These are phyloP conservation scores for Drosophila antonietae DNA, from an alignment of 2,888 invertebrate genomes.

Conservation along the genomic window DNA sequence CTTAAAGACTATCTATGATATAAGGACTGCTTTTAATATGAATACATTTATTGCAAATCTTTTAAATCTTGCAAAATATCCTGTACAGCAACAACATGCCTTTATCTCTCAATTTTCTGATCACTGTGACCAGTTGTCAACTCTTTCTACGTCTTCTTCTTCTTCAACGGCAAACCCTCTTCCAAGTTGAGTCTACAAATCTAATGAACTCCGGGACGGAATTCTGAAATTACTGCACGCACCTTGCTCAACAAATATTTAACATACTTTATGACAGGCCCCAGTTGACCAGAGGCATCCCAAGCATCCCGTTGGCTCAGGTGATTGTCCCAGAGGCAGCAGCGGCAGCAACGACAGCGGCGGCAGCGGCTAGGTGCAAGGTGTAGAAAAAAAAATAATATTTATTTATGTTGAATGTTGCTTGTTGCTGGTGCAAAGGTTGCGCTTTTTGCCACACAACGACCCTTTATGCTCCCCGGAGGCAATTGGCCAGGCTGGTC, in stretches of 20 bases:
- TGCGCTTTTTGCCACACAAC: constrained; percentile 66
- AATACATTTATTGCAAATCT: not conserved
- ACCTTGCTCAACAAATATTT: constrained; percentile 73
- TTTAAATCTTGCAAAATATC: not conserved
- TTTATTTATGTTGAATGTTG: constrained; percentile 65
- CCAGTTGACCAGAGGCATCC: constrained; percentile 63
- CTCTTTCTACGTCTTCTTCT: not conserved
- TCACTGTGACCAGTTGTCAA: constrained; percentile 19
- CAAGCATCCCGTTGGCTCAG: constrained; percentile 33
- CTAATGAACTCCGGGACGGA: constrained; percentile 51
- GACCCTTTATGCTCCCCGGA: constrained; percentile 64
- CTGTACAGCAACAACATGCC: not conserved
- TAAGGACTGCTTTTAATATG: too few species aligned
- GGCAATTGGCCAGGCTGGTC: constrained; percentile 51
- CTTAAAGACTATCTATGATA: too few species aligned
- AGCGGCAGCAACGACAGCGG: constrained; percentile 27
- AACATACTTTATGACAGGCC: constrained; percentile 70
- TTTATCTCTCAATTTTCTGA: constrained; percentile 11
- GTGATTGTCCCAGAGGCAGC: constrained; percentile 41
- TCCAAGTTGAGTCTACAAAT: constrained; percentile 17
- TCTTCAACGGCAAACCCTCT: constrained; percentile 2
- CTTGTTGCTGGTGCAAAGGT: constrained; percentile 50
- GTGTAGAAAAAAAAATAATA: constrained; percentile 64
- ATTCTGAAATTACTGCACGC: constrained; percentile 49
- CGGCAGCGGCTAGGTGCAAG: constrained; percentile 64